Conservation (phyloP, 2,797 vertebrate species). For the Characodon lateralis region DNA sequence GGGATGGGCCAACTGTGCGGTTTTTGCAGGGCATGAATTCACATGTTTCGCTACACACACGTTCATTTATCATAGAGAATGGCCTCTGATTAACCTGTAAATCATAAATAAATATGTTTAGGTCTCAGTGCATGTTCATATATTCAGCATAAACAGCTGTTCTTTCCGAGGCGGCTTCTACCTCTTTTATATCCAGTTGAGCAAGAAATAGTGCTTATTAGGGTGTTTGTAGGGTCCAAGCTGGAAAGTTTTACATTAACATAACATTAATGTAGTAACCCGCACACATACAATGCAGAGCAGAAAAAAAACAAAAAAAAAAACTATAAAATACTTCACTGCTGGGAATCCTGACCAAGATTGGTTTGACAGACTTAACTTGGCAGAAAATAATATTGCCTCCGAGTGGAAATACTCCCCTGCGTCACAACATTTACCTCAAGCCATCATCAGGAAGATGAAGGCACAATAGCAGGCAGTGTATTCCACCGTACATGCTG, state of each 20-base stretch:
- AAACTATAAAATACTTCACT: conserved; percentile 40
- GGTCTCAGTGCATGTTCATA: not conserved
- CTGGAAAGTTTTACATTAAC: conserved; percentile 28
- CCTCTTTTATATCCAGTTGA: conserved; percentile 13
- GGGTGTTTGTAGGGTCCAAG: too few relatives aligned
- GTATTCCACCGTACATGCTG: conserved; percentile 31
- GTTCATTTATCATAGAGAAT: conserved; percentile 32
- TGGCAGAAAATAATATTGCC: conserved; percentile 49
- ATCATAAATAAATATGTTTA: conserved; percentile 12
- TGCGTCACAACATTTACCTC: conserved; percentile 74
- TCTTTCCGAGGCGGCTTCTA: conserved; percentile 13
- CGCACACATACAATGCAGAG: conserved; percentile 8
- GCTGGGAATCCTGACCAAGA: conserved; percentile 36
- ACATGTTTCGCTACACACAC: conserved; percentile 32
- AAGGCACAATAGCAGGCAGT: conserved; percentile 71
- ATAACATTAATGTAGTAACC: conserved; percentile 21
- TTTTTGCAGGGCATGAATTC: conserved; percentile 60
- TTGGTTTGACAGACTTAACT: conserved; percentile 62
- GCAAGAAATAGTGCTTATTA: conserved; percentile 25
- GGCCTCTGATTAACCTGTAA: conserved; percentile 30
- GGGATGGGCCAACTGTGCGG: conserved; percentile 66
- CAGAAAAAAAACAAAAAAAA: conserved; percentile 40
- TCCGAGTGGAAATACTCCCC: conserved; percentile 60
- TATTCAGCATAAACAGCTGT: conserved; percentile 3
- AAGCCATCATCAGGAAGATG: conserved; percentile 58